These are phyloP conservation scores for Chironomus tentans DNA, from an alignment of 2,888 invertebrate genomes.

Conservation along the genomic window DNA sequence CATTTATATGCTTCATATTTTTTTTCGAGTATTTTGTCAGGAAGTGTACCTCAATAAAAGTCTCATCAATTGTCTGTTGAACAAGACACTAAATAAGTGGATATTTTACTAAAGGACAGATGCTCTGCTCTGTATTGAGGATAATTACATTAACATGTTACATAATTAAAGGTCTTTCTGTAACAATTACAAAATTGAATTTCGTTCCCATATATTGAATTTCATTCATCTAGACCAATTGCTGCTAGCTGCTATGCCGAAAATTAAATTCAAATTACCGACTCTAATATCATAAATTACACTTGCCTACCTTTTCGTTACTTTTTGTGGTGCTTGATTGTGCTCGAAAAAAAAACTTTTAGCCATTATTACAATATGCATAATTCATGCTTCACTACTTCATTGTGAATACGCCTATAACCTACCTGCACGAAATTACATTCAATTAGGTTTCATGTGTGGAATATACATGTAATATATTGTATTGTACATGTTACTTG, in stretches of 20 bases:
- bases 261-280: slow-evolving; percentile 25
- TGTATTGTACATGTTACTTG: neutral
- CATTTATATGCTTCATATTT: neutral
- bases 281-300: slow-evolving; percentile 22
- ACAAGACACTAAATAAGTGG: too few relatives aligned
- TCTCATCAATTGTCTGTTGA: neutral
- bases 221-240: neutral
- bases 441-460: slow-evolving; percentile 19
- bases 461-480: neutral
- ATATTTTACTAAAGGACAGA: neutral
- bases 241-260: neutral
- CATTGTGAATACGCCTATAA: slow-evolving; percentile 24
- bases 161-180: neutral
- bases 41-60: neutral
- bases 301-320: neutral
- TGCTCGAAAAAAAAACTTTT: slow-evolving; percentile 1
- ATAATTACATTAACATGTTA: neutral
- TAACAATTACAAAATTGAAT: neutral
- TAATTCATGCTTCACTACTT: slow-evolving; percentile 22
- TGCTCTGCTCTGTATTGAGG: neutral
- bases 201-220: neutral
- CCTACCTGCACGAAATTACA: slow-evolving; percentile 22
- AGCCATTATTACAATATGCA: slow-evolving; percentile 12
- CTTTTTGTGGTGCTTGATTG: neutral
- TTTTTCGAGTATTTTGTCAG: neutral